Percentiles rank a stretch among this genome's conserved stretches.
Conservation (phyloP, 2,797 vertebrate species). For the Squalus acanthias region DNA sequence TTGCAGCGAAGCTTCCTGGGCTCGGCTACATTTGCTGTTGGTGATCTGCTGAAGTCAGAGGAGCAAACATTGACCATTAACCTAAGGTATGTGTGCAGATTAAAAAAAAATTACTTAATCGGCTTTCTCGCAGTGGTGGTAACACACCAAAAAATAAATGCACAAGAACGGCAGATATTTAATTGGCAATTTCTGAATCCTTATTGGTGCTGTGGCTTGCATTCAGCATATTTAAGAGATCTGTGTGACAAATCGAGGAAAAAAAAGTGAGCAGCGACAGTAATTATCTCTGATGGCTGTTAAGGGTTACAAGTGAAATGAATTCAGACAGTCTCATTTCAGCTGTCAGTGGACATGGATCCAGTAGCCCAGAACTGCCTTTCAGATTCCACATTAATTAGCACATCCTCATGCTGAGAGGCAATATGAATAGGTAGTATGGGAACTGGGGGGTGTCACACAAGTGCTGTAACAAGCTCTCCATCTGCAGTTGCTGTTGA, state of each 20-base stretch:
- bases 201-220: background rate
- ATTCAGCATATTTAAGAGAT: background rate
- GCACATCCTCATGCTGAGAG: background rate
- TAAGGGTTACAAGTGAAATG: background rate
- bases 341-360: background rate
- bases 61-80: constrained; percentile 79
- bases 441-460: background rate
- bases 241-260: background rate
- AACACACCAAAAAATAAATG: background rate
- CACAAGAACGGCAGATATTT: background rate
- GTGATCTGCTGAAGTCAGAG: constrained; percentile 80
- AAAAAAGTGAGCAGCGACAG: background rate
- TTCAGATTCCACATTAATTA: constrained; percentile 1
- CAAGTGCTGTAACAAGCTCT: background rate
- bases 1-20: constrained; percentile 86
- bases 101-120: background rate
- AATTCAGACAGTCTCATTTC: background rate
- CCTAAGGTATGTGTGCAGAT: constrained; percentile 70
- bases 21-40: constrained; percentile 77
- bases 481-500: background rate
- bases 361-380: background rate
- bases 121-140: background rate
- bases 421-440: background rate
- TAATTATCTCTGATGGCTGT: background rate
- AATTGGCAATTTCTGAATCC: constrained; percentile 22